Base-by-base conservation (phyloP, 2,888 invertebrate species). In the Ectemnius cavifrons region DNA sequence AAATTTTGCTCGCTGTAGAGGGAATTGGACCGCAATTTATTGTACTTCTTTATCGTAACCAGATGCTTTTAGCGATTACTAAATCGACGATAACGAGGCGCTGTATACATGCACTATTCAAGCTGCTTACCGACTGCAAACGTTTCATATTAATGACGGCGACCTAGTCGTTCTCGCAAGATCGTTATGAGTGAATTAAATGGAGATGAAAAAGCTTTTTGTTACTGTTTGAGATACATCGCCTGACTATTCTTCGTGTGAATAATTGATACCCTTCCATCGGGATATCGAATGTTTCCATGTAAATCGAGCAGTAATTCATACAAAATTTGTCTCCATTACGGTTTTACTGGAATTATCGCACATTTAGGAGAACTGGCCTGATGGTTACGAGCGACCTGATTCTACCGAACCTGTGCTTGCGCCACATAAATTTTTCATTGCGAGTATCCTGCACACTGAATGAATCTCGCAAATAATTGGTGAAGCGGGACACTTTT, bases 91-190 rank as follows among this genome's bases (percentile, higher is more conserved):
- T 73, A 67, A 70, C 64, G 73, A 67, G 18, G 2, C 47, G 13
- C 14, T 23, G n/a, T 16, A 37, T n/a, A 16, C 27, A 28, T 23
- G 18, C 49, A 58, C 63, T 62, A 61, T 72, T 60, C 46, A 70
- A 73, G 52, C 49, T 56, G 27, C 52, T 70, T 64, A 64, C 52
- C 16, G 8, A 56, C 6, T 56, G 27, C 52, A 4, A 52, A 14
- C 57, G 65, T 64, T 76, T 70, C 62, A 77, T 67, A 67, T 76
- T 64, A 67, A 77, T 49, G 63, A 56, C 45, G 45, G 0, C 14
- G 27, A 4, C 57, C 16, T 18, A 18, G 1, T 28, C 49, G 37
- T 37, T 11, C 37, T 4, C 8, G 18, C 58, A 45, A 63, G 27
- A 49, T 52, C 58, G 67, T 67, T 67, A 67, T 27, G 63, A 16